Conservation (phyloP, 2,797 vertebrate genomes). For the Otus scops region DNA sequence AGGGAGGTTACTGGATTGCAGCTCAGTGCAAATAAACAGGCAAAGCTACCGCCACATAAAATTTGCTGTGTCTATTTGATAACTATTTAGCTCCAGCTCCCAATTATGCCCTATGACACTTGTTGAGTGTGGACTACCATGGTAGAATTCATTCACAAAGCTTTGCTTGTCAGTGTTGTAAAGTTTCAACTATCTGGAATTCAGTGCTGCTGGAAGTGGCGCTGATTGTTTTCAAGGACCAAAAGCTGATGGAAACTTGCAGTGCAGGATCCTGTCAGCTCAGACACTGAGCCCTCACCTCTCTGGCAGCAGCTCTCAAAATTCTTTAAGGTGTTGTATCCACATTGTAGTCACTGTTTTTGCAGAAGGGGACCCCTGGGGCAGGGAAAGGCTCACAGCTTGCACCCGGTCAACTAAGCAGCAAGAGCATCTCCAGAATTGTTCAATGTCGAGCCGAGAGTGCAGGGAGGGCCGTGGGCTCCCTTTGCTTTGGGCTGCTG, state of each 20-base stretch:
- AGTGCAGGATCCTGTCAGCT: neutral
- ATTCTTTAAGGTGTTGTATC: neutral
- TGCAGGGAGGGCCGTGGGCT: neutral
- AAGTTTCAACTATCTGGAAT: neutral
- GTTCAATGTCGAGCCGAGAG: rapidly evolving
- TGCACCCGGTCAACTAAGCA: neutral
- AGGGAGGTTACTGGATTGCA: rapidly evolving
- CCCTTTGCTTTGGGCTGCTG: neutral
- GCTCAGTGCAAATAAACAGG: neutral
- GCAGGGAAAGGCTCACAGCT: rapidly evolving
- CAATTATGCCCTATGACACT: rapidly evolving
- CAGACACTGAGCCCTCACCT: neutral
- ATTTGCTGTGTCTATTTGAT: neutral
- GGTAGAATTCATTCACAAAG: neutral
- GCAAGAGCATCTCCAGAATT: neutral
- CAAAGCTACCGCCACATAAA: neutral
- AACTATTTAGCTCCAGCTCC: neutral
- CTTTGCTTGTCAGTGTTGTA: neutral
- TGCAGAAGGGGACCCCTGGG: neutral
- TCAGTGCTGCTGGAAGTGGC: neutral
- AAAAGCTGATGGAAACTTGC: neutral
- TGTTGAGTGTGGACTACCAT: rapidly evolving
- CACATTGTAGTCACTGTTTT: neutral
- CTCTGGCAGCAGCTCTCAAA: neutral
- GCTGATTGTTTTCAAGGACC: neutral